phyloP scores from a whole-genome alignment of 2,113 vertebrate species.

The Muntiacus reevesi region DNA sequence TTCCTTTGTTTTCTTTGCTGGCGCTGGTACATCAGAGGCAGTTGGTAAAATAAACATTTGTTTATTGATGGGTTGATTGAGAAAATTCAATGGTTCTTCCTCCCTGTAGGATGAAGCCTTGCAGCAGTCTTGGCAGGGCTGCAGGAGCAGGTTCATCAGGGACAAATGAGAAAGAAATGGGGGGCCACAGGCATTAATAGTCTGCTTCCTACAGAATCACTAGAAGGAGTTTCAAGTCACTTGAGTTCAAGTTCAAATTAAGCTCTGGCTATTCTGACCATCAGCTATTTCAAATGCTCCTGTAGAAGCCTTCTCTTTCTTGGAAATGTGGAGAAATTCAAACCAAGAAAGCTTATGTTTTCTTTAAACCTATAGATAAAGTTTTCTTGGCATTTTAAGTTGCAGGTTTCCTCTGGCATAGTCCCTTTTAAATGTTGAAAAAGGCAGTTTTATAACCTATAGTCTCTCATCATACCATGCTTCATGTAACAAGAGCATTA shows the following conservation, averaged over 20 bases:
- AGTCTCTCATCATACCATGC: neutral
- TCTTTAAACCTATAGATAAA: neutral
- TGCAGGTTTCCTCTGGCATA: neutral
- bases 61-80: neutral
- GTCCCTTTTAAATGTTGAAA: neutral
- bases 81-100: neutral
- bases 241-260: neutral
- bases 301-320: neutral
- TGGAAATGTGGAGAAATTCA: neutral
- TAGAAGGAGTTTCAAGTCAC: neutral
- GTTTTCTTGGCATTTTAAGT: neutral
- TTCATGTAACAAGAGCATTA: neutral
- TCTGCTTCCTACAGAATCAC: neutral
- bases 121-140: neutral
- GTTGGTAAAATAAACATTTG: neutral
- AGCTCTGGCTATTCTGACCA: neutral
- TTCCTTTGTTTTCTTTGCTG: neutral
- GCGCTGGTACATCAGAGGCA: accelerated
- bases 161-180: neutral
- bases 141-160: neutral
- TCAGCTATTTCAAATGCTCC: neutral
- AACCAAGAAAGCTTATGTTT: neutral
- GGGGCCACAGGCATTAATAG: neutral
- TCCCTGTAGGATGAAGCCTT: neutral
- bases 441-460: neutral